These are phyloP conservation scores for Brenthis hecate DNA, from an alignment of 2,888 invertebrate genomes.

Conservation along the genomic window DNA sequence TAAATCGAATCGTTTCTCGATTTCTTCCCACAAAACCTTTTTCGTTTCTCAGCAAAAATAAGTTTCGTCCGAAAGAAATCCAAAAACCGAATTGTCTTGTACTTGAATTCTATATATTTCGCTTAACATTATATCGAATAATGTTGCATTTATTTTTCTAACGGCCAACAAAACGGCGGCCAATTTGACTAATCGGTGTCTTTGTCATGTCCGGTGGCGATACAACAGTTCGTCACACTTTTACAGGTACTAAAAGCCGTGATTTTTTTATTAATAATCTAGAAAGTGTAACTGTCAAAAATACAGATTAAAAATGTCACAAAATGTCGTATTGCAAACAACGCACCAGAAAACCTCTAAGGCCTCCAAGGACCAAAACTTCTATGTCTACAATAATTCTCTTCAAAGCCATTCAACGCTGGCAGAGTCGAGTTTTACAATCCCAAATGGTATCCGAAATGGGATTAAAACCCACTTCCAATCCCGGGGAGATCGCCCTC, in stretches of 20 bases:
- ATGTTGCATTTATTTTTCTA: constrained; percentile 54
- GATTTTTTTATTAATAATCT: constrained; percentile 36
- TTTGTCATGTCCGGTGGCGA: constrained; percentile 38
- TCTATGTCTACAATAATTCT: constrained; percentile 25
- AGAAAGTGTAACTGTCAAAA: constrained; percentile 40
- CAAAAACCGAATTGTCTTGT: constrained; percentile 32
- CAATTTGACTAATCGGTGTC: constrained; percentile 33
- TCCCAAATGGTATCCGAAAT: neutral
- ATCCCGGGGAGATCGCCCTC: neutral
- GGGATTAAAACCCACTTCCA: constrained; percentile 5
- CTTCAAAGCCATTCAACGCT: constrained; percentile 19
- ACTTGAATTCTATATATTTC: constrained; percentile 60
- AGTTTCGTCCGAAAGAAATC: constrained; percentile 24
- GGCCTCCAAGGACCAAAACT: constrained; percentile 25
- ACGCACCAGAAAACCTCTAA: constrained; percentile 32
- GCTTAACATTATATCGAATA: constrained; percentile 69
- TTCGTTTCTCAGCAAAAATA: too few relatives aligned
- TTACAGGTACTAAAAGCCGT: constrained; percentile 44
- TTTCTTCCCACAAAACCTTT: constrained; percentile 37
- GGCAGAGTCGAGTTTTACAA: constrained; percentile 12
- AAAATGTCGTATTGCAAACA: constrained; percentile 32
- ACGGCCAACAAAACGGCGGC: constrained; percentile 34
- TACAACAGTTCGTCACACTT: constrained; percentile 32
- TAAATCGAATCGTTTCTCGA: constrained; percentile 58
- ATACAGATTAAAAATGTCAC: constrained; percentile 35